These are phyloP conservation scores for Ectropis crepuscularia DNA, from an alignment of 2,888 invertebrate genomes.

Conservation along the genomic window DNA sequence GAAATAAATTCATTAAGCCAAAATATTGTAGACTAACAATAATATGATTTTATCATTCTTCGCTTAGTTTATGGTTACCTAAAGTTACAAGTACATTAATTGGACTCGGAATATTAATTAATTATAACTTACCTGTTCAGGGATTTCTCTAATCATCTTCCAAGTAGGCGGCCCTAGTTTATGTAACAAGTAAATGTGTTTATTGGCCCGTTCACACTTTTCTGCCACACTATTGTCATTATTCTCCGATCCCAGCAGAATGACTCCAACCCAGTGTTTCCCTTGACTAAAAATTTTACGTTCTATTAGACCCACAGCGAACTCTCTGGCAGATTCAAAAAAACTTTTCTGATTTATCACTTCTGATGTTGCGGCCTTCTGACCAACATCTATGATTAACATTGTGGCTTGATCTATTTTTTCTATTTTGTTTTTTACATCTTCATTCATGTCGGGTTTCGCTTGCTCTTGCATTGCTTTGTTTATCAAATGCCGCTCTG, in stretches of 20 bases:
- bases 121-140: slow-evolving; percentile 58
- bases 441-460: neutral
- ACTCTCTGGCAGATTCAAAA: slow-evolving; percentile 82
- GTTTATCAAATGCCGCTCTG: neutral
- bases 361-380: slow-evolving; percentile 58
- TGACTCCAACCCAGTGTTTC: slow-evolving; percentile 86
- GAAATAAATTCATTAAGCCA: too few species aligned
- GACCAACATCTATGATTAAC: slow-evolving; percentile 84
- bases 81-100: neutral
- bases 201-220: slow-evolving; percentile 71
- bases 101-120: slow-evolving; percentile 3
- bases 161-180: slow-evolving; percentile 84
- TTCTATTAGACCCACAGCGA: slow-evolving; percentile 86
- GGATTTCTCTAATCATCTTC: slow-evolving; percentile 81
- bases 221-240: slow-evolving; percentile 77
- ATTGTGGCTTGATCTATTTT: slow-evolving; percentile 77
- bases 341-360: slow-evolving; percentile 74
- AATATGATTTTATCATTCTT: too few species aligned
- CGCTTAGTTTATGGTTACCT: too few species aligned
- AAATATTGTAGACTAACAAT: too few species aligned
- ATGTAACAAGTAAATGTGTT: slow-evolving; percentile 83
- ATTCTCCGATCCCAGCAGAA: slow-evolving; percentile 86
- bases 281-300: slow-evolving; percentile 88
- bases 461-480: too few species aligned
- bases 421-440: slow-evolving; percentile 53